A percentile compares a stretch with the other conserved stretches of the same genome.
These are phyloP conservation scores for Cyclophora punctaria DNA, from an alignment of 2,888 invertebrate species.

Conservation along the genomic window DNA sequence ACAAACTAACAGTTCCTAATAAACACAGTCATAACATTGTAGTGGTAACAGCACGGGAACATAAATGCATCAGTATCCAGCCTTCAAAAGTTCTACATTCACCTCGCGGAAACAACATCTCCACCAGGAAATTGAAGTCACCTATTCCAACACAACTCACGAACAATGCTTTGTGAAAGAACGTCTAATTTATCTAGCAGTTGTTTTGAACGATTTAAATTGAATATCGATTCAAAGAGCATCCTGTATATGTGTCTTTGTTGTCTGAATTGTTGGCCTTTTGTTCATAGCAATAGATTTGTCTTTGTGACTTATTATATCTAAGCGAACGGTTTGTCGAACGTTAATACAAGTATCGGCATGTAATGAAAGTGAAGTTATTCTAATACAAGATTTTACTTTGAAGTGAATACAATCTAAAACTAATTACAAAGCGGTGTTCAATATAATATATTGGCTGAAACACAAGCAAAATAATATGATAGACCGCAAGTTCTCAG, in stretches of 20 bases:
- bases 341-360: slow-evolving; percentile 16
- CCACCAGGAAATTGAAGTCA: slow-evolving; percentile 72
- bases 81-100: slow-evolving; percentile 61
- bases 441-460: slow-evolving; percentile 16
- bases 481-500: slow-evolving; percentile 35
- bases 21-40: no score
- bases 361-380: slow-evolving; percentile 4
- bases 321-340: no score
- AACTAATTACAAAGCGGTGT: slow-evolving; percentile 16
- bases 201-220: slow-evolving; percentile 65
- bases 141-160: slow-evolving; percentile 40
- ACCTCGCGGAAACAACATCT: slow-evolving; percentile 48
- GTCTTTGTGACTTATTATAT: slow-evolving; percentile 2
- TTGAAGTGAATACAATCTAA: slow-evolving; percentile 3
- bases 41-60: no score
- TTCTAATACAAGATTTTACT: no score
- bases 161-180: slow-evolving; percentile 72
- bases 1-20: no score
- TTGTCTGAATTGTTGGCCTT: slow-evolving; percentile 25
- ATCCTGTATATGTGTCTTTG: slow-evolving; percentile 31
- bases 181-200: slow-evolving; percentile 68
- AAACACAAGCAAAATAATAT: slow-evolving; percentile 23
- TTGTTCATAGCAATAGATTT: slow-evolving; percentile 14
- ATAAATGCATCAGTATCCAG: slow-evolving; percentile 56
- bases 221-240: slow-evolving; percentile 58